Evolutionary conservation across 2,797 vertebrate species (phyloP).

Genomic region (Pelodytes ibericus): DNA sequence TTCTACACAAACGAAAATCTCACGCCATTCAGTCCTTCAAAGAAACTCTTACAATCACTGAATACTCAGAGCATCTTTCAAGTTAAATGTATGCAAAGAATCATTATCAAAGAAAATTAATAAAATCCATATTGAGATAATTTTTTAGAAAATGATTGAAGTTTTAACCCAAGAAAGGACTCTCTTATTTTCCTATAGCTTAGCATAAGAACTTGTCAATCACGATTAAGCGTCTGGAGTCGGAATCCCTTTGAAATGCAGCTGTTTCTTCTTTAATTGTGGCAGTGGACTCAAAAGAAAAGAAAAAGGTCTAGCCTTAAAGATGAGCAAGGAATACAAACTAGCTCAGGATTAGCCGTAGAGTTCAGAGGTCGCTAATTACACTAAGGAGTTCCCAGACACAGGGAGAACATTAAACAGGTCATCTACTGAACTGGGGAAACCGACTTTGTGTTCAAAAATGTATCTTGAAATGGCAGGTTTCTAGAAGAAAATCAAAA

Average conservation of each 20-base stretch:
- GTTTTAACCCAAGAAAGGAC: slow-evolving; percentile 87
- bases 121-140: slow-evolving; percentile 87
- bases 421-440: slow-evolving; percentile 81
- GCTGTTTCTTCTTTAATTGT: slow-evolving; percentile 89
- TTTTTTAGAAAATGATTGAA: slow-evolving; percentile 87
- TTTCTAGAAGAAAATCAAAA: slow-evolving; percentile 76
- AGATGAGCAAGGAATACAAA: slow-evolving; percentile 87
- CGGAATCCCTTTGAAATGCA: slow-evolving; percentile 88
- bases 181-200: slow-evolving; percentile 84
- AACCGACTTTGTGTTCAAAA: slow-evolving; percentile 78
- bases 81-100: slow-evolving; percentile 73
- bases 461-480: slow-evolving; percentile 72
- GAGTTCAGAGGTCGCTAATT: slow-evolving; percentile 85
- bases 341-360: slow-evolving; percentile 82
- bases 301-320: slow-evolving; percentile 83
- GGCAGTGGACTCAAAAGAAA: slow-evolving; percentile 80
- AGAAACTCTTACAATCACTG: slow-evolving; percentile 69
- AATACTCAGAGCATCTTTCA: slow-evolving; percentile 76
- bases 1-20: slow-evolving; percentile 53
- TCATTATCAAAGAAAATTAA: slow-evolving; percentile 84
- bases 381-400: slow-evolving; percentile 87
- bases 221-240: slow-evolving; percentile 85
- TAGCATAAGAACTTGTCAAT: slow-evolving; percentile 86
- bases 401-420: slow-evolving; percentile 85
- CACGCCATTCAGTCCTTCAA: slow-evolving; percentile 65